Percentiles rank a stretch among this genome's conserved stretches.
These are phyloP conservation scores for Spilosoma lubricipeda DNA, from an alignment of 2,888 invertebrate genomes.

Conservation along the genomic window DNA sequence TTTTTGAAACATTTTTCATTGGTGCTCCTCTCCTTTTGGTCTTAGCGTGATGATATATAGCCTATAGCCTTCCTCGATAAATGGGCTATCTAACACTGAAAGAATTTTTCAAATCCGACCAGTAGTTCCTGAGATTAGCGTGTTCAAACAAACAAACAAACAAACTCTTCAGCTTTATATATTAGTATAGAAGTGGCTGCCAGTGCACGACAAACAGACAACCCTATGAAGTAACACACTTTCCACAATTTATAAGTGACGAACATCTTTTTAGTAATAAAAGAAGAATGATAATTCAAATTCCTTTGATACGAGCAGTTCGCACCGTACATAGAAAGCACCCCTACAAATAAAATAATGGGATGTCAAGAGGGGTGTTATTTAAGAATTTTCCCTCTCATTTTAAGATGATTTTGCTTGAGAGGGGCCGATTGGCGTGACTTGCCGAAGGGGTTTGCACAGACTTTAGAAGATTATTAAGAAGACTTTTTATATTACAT, in stretches of 20 bases:
- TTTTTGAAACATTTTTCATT: no score
- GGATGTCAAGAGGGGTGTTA: conserved; percentile 76
- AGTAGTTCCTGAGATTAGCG: no score
- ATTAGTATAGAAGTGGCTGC: no score
- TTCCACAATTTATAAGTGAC: not conserved
- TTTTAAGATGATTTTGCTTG: conserved; percentile 76
- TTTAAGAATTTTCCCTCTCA: conserved; percentile 79
- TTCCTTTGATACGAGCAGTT: conserved; percentile 46
- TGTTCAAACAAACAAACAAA: no score
- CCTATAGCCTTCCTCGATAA: no score
- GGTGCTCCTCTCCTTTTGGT: no score
- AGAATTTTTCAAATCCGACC: no score
- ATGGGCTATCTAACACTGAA: no score
- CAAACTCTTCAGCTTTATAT: no score
- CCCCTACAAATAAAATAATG: conserved; percentile 73
- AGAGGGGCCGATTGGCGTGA: conserved; percentile 70
- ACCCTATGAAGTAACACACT: not conserved
- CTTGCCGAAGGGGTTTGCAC: conserved; percentile 65
- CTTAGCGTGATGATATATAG: no score
- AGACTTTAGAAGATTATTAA: conserved; percentile 30
- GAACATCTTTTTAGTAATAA: conserved; percentile 14
- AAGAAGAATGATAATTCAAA: conserved; percentile 39
- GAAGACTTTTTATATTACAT: not conserved
- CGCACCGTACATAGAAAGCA: conserved; percentile 41
- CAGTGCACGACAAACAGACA: not conserved